Evolutionary conservation across 2,888 invertebrate genomes (phyloP).

Genomic region (Stenichneumon culpator): DNA sequence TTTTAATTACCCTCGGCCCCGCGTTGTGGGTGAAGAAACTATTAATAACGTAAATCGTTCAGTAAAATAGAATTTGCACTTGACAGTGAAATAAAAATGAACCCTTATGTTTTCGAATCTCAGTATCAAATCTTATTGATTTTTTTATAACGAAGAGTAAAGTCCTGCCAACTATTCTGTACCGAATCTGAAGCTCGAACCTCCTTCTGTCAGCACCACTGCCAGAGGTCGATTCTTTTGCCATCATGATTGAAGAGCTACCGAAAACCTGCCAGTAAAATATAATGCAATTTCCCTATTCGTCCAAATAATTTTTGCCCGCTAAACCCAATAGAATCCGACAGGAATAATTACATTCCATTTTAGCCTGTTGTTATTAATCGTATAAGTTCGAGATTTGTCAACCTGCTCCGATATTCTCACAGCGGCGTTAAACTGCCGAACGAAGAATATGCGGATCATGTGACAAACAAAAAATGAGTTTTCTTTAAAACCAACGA

Average conservation of each 20-base stretch:
- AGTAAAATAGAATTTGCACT: background rate
- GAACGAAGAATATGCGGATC: slow-evolving; percentile 76
- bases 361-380: slow-evolving; percentile 51
- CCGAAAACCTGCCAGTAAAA: background rate
- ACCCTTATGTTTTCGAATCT: background rate
- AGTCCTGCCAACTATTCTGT: background rate
- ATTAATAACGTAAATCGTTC: background rate
- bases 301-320: slow-evolving; percentile 50
- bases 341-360: slow-evolving; percentile 47
- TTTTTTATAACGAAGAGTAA: background rate
- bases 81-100: background rate
- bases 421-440: slow-evolving; percentile 1
- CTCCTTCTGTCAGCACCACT: slow-evolving; percentile 10
- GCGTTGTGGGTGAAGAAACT: background rate
- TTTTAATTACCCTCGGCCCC: background rate
- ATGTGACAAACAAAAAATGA: slow-evolving; percentile 71
- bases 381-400: slow-evolving; percentile 60
- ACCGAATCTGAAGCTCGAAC: background rate
- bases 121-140: background rate
- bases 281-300: slow-evolving; percentile 24
- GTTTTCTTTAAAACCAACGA: slow-evolving; percentile 61
- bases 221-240: background rate
- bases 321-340: slow-evolving; percentile 65
- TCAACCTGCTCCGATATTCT: slow-evolving; percentile 78
- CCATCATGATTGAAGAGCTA: background rate